phyloP scores from a whole-genome alignment of 37 sponge, comb jelly and placozoan species.

The Petrosia ficiformis region DNA sequence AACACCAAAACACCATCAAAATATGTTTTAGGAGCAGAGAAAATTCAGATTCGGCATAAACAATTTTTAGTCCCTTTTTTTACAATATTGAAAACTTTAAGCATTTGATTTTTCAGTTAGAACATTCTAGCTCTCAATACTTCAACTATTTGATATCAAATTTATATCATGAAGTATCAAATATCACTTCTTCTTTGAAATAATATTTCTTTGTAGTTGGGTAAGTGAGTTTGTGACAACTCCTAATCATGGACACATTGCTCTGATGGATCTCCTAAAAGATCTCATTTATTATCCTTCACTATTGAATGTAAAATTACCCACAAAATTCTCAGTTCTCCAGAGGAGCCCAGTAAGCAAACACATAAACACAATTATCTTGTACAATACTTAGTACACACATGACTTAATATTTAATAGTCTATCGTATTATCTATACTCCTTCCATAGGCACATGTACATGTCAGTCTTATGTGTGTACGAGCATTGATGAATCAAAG shows the following conservation, averaged over 20 bases:
- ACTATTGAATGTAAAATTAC: conserved; percentile 51
- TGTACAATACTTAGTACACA: too few species aligned
- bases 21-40: neutral
- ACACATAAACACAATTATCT: neutral
- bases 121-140: too few species aligned
- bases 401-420: too few species aligned
- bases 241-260: conserved; percentile 79
- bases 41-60: too few species aligned
- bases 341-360: conserved; percentile 58
- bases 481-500: conserved; percentile 69
- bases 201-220: conserved; percentile 47
- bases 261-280: conserved; percentile 68
- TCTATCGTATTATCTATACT: neutral
- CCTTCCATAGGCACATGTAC: conserved; percentile 34
- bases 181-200: too few species aligned
- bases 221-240: conserved; percentile 60
- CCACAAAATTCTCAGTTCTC: conserved; percentile 44
- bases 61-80: too few species aligned
- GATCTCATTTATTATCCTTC: conserved; percentile 48
- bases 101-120: too few species aligned
- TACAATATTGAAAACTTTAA: too few species aligned
- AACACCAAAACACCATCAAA: too few species aligned
- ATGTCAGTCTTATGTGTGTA: conserved; percentile 65
- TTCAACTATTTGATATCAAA: too few species aligned
- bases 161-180: too few species aligned